Base-by-base conservation (phyloP, 37 sponge, comb jelly and placozoan species). In the Hexactinellida sp. region DNA sequence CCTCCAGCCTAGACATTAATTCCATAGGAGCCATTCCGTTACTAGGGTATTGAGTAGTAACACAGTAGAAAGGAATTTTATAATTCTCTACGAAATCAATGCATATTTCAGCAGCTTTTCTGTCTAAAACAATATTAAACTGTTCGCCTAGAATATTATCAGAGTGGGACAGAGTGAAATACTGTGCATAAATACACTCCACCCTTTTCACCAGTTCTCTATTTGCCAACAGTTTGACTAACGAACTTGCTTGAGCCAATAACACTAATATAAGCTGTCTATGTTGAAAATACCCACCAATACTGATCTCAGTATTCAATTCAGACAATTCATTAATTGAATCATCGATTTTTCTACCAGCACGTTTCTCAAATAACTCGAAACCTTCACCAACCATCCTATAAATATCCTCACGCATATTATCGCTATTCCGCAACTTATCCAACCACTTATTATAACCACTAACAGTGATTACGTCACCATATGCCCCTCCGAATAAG, bases 31-130 rank as follows among this genome's bases (percentile, higher is more conserved):
- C 76, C 3, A 7, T 25, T 32, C 76, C 76, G 34, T 63, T 63
- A n/a, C 30, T 63, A 63, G 76, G 76, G 13, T 63, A 63, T n/a
- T 63, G 76, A 10, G 76, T 63, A 32, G 76, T 63, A n/a, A 63
- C 34, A n/a, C 76, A 63, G 76, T 63, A 63, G 34, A 63, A 63
- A 25, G 76, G 76, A 63, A 63, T 63, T 10, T 28, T 63, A 1
- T 10, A 63, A 3, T 63, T n/a, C 76, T n/a, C 5, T 1, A 63
- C 30, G 13, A 63, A 7, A 21, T 23, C 13, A 10, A 63, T 23
- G 30, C 76, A 63, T 32, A 21, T 63, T n/a, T 63, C 76, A 63
- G 76, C 76, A 21, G 76, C 21, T 10, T 21, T 63, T 63, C 76
- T 63, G 34, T 63, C 76, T 63, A 63, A 63, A 28, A n/a, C 76